Base-by-base conservation (phyloP, 2,888 invertebrate genomes). In the Drosophila meridionalis region DNA sequence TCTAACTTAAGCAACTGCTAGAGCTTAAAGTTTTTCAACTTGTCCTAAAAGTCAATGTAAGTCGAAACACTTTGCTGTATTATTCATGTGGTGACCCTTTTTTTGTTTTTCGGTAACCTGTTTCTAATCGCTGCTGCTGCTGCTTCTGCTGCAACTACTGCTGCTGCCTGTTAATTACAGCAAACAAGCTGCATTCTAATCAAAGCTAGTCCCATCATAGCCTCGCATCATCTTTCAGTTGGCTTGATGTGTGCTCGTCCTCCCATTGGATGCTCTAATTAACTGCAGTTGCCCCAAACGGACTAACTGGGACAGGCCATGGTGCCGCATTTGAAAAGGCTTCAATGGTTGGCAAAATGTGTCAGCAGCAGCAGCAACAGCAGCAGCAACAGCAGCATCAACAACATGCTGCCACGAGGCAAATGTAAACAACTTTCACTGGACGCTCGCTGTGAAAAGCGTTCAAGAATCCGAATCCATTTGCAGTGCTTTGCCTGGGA, bases 351-450 rank as follows among this genome's bases (percentile, higher is more conserved):
- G 67, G 55, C 28, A 53, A 90, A 90, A 90, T 85, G 84, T 85
- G 85, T 90, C 85, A 90, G 87, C 74, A 64, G 65, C 59, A 60
- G 45, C 47, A 56, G n/a, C 70, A 50, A 45, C 78, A 59, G 14
- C 38, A 40, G 40, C 38, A 40, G 40, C 55, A 38, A n/a, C 55
- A 53, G 36, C 38, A 42, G 11, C 43, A 45, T 20, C 53, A 55
- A 38, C 38, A 56, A 40, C 57, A 58, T 61, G 56, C 59, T 63
- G 68, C 78, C 62, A 64, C 60, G 20, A 70, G 79, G 59, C 64
- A 71, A 76, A 69, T 76, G 85, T 79, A 90, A 86, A 86, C 90
- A 90, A 90, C 90, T 90, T 86, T 86, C 90, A 89, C 90, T 90
- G 52, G 52, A 55, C 63, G 58, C 53, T 60, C 48, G 42, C 47